A percentile compares a stretch with the other conserved stretches of the same genome.
Evolutionary conservation across 2,113 vertebrate genomes (phyloP).

Genomic region (Callocephalon fimbriatum): DNA sequence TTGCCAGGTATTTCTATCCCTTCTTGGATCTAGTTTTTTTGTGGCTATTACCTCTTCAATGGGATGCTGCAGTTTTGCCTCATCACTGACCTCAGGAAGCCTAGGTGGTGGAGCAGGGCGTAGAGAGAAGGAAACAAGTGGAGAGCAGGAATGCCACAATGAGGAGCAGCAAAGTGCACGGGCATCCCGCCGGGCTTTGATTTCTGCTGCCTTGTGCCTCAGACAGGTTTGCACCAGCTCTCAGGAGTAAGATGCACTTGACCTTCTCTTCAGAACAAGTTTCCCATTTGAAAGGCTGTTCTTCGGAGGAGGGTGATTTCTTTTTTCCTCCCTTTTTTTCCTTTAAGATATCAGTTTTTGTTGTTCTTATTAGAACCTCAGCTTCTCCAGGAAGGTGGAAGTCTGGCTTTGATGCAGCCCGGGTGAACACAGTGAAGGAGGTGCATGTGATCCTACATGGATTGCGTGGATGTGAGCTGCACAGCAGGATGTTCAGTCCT

Average conservation of each 20-base stretch:
- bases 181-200: not conserved
- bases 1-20: not conserved
- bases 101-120: not conserved
- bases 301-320: not conserved
- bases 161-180: not conserved
- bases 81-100: not conserved
- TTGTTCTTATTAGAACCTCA: not conserved
- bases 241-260: not conserved
- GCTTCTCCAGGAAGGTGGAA: not conserved
- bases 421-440: not conserved
- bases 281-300: not conserved
- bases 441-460: accelerated
- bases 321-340: not conserved
- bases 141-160: not conserved
- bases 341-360: not conserved
- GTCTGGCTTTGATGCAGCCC: not conserved
- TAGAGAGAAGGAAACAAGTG: not conserved
- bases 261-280: not conserved
- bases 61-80: not conserved
- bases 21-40: slow-evolving; percentile 6
- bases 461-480: not conserved
- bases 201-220: not conserved
- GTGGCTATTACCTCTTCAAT: not conserved
- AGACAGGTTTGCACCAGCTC: not conserved
- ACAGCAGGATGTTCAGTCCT: accelerated